These are phyloP conservation scores for Nixonia krombeini DNA, from an alignment of 1,140 invertebrate genomes.

Conservation along the genomic window DNA sequence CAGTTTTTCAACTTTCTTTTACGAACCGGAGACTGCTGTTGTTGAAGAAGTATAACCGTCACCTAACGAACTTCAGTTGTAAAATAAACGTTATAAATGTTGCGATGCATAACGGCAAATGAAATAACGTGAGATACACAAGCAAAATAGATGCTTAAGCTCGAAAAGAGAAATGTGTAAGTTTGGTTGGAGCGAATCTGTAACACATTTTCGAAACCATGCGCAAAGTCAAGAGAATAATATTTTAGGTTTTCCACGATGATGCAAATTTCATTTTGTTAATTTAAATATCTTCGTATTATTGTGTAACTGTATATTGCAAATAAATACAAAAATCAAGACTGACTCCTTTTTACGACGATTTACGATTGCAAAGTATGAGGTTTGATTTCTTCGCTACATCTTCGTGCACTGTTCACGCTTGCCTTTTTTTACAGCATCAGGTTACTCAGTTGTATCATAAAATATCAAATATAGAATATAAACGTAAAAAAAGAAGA, in stretches of 20 bases:
- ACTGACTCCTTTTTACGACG: conserved; percentile 55
- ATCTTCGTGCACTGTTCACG: no score
- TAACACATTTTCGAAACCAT: conserved; percentile 27
- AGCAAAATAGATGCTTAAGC: conserved; percentile 17
- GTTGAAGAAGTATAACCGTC: no score
- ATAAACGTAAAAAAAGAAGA: no score
- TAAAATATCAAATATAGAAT: no score
- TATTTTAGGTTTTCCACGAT: conserved; percentile 39
- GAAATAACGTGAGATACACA: neutral
- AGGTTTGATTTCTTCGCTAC: no score
- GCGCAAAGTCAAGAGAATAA: conserved; percentile 45
- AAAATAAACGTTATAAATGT: no score
- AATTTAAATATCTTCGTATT: conserved; percentile 67
- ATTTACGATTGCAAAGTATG: neutral
- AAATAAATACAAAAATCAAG: conserved; percentile 69
- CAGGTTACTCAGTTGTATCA: no score
- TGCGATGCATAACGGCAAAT: no score
- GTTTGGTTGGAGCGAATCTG: conserved; percentile 27
- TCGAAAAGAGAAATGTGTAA: conserved; percentile 16
- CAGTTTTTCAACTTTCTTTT: no score
- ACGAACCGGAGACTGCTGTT: no score
- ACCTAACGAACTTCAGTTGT: no score
- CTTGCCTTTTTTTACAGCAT: no score
- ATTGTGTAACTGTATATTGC: conserved; percentile 65
- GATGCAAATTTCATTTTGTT: conserved; percentile 62